Percentiles rank a stretch among this genome's conserved stretches.
Conservation (phyloP, 64 coral and sea anemone genomes). For the Acropora tenuis region DNA sequence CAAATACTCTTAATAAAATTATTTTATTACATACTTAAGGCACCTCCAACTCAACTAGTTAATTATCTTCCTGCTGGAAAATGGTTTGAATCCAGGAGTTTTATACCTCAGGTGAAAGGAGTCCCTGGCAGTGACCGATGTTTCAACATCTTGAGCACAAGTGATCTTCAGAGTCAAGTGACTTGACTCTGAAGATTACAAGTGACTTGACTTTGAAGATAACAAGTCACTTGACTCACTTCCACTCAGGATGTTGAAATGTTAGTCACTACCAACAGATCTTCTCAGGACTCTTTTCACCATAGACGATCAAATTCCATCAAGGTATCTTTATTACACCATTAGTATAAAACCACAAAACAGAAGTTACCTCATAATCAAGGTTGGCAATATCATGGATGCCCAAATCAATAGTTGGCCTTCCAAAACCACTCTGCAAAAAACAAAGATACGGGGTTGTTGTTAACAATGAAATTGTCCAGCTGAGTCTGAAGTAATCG, state of each 20-base stretch:
- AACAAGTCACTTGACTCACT: too few relatives aligned
- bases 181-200: too few relatives aligned
- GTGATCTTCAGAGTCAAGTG: too few relatives aligned
- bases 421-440: conserved; percentile 58
- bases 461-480: too few relatives aligned
- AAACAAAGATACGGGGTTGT: too few relatives aligned
- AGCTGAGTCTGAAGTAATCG: too few relatives aligned
- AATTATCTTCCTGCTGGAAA: not conserved
- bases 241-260: too few relatives aligned
- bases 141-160: too few relatives aligned
- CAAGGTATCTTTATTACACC: not conserved
- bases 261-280: too few relatives aligned
- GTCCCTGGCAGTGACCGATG: too few relatives aligned
- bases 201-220: too few relatives aligned
- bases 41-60: not conserved
- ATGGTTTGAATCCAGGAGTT: too few relatives aligned
- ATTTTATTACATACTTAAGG: not conserved
- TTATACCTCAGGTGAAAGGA: not conserved
- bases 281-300: not conserved
- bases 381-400: conserved; percentile 87
- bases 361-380: conserved; percentile 81
- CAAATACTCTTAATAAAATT: not conserved
- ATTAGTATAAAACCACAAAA: not conserved
- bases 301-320: not conserved
- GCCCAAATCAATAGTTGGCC: conserved; percentile 84